Base-by-base conservation (phyloP, 2,888 invertebrate genomes). In the Kuschelorhynchus macadamiae region DNA sequence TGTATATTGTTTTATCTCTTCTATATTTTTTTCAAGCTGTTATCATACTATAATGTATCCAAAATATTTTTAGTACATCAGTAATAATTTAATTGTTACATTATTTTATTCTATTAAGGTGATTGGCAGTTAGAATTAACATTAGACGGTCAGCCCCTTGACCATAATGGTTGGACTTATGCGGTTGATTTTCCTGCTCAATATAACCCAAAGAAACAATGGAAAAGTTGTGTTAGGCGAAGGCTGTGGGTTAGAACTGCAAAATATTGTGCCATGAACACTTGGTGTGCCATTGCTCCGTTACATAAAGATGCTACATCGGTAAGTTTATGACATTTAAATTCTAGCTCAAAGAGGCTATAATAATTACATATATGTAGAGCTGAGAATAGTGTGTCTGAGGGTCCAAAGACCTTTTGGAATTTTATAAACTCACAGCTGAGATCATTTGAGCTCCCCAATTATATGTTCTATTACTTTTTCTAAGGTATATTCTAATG, bases 161-260 rank as follows among this genome's bases (percentile, higher is more conserved):
- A 94, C 78, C 92, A 94, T 81, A 94, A 96, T 86, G 96, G 96
- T 12, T 97, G 96, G 96, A 93, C 92, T 59, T 97, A 96, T 85
- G 95, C 96, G 32, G 87, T 96, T 32, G 96, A 97, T 83, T 97
- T 97, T 83, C 95, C 95, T 57, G 90, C 93, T 9, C 90, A 91
- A 41, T 96, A 91, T 85, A 88, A 91, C 25, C 87, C 91, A 0
- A 90, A 90, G 64, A 94, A 94, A 79, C 91, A 92, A 69, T 96
- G 96, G 95, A 93, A 93, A 77, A 95, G 95, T 5, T 94, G 92
- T 86, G 96, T 97, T 0, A 87, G 96, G 70, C 87, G 96, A 75
- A 87, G 96, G 72, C 92, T 95, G 80, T 97, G 96, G 96, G 90
- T 94, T 67, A 88, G 96, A 67, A 93, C 92, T 80, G 86, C 96